Evolutionary conservation across 2,888 invertebrate species (phyloP), one percentile per base, ranked within the genome.

Genomic region (Timema podura): DNA sequence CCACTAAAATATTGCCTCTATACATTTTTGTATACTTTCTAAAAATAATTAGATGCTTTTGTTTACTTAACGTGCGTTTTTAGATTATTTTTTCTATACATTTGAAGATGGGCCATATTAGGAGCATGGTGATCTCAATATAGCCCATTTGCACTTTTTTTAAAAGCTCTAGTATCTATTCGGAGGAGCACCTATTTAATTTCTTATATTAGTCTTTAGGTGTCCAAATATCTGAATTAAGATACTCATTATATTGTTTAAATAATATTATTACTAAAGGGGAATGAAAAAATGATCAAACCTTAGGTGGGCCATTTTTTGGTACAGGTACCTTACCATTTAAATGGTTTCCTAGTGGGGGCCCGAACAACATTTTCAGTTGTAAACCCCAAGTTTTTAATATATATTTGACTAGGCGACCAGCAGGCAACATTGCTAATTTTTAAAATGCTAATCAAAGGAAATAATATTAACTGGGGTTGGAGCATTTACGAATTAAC

Each of bases 231-330:
- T 61, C 1, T 16, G 1, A 6, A 30, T 61, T 8, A 61, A 6
- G 45, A 11, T 45, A 61, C 45, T 11, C 61, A 61, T n/a, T 61
- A 44, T 59, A 45, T 61, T 61, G 15, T 61, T 61, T 61, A 8
- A 61, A 11, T 16, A 61, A 16, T 30, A 10, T 61, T 61, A 61
- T 30, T 61, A 61, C 6, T 61, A 45, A 7, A 8, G 45, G 30
- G 30, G 30, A 45, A 1, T 6, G 8, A 16, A 2, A 7, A 6
- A 6, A 61, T 61, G 6, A 7, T 61, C 10, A 8, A 61, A 61
- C 61, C 61, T 16, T 61, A 61, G 1, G 61, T 61, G 61, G 2
- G 61, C 61, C 61, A 61, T n/a, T 61, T 44, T 61, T 61, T 11
- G 30, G 61, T 61, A 61, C 61, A 61, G 61, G 30, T 61, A 59